Conservation (phyloP, 1,140 invertebrate genomes). For the Procambarus clarkii region DNA sequence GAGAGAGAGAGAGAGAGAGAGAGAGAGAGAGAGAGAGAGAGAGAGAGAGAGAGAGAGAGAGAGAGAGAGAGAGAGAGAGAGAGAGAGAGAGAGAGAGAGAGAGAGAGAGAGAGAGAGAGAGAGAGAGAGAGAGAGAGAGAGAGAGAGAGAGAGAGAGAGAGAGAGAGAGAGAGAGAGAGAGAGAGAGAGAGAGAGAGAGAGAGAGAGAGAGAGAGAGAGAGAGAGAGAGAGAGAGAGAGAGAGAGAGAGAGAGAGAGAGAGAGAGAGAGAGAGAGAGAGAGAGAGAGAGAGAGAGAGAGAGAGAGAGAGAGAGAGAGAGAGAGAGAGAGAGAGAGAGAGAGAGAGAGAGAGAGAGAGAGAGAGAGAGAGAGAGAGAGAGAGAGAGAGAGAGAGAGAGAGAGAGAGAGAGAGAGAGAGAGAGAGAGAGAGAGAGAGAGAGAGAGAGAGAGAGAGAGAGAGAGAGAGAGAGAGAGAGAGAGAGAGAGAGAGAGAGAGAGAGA, state of each 20-base stretch:
- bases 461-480: neutral
- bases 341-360: neutral
- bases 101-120: neutral
- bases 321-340: neutral
- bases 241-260: neutral
- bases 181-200: neutral
- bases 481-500: neutral
- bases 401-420: slow-evolving; percentile 9
- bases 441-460: slow-evolving; percentile 9
- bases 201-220: neutral
- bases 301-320: neutral
- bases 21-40: neutral
- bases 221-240: neutral
- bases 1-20: neutral
- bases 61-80: neutral
- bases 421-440: slow-evolving; percentile 9
- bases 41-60: neutral
- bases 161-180: neutral
- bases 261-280: neutral
- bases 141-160: neutral
- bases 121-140: neutral
- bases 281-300: neutral
- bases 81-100: neutral
- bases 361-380: slow-evolving; percentile 9
- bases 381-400: slow-evolving; percentile 9